Base-by-base conservation (phyloP, 2,888 invertebrate species). In the Pachydiplax longipennis region DNA sequence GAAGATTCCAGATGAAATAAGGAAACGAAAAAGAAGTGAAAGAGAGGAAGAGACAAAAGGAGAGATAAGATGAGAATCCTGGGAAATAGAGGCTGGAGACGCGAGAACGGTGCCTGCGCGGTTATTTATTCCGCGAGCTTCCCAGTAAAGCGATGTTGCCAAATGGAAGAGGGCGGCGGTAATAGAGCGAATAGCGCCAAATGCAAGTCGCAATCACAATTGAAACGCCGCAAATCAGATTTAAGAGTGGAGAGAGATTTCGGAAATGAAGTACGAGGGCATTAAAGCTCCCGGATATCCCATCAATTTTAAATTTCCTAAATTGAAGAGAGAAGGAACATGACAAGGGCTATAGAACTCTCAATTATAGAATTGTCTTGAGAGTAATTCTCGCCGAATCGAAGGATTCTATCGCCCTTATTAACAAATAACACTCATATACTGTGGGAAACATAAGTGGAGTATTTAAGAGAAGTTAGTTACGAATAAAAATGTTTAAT, bases 81-180 rank as follows among this genome's bases (percentile, higher is more conserved):
- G 83, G 83, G 83, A 58, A 83, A 83, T 83, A 58, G 58, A 53
- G 2, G 65, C 25, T 65, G 65, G 83, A 83, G 83, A 58, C 35
- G 48, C 58, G 83, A 31, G 58, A 48, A 44, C 25, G 82, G 81
- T 40, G 81, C 48, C 82, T 15, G 53, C 13, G 35, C 58, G 83
- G 87, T 87, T 87, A 87, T 87, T 87, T 87, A 87, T 87, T 87
- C 87, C 87, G 87, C 87, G 83, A 83, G 83, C 83, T 35, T 83
- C 83, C 83, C 83, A 83, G 83, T 37, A 37, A 87, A 35, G 87
- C 87, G 87, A 25, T n/a, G 87, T 65, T 87, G 87, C 87, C 87
- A 87, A 87, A 83, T 83, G 31, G 31, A 22, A 22, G 25, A 22
- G 37, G 53, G 12, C 25, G 83, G 83, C 31, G 25, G 31, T 25